Base-by-base conservation (phyloP, 2,888 invertebrate genomes). In the Tenodera sinensis region DNA sequence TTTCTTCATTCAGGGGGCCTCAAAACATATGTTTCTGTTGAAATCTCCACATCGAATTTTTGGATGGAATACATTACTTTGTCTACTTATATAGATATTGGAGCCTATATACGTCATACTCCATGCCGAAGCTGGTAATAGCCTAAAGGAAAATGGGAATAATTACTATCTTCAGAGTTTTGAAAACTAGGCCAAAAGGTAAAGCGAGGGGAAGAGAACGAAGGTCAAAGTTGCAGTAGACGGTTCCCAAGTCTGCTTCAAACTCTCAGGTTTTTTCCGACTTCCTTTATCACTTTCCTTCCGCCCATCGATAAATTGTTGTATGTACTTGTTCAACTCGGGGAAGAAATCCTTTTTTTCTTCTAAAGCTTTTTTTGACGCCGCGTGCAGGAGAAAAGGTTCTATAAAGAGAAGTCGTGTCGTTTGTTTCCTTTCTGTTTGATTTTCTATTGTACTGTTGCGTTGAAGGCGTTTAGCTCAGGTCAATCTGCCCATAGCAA, bases 291-390 rank as follows among this genome's bases (percentile, higher is more conserved):
- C 54, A 71, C 54, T 71, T 71, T 71, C 25, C 54, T 71, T 25
- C 54, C 25, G 25, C 54, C 54, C 54, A 71, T 25, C 54, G 54
- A 71, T 71, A 71, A 71, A 71, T 71, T 71, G 54, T 71, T 71
- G 54, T 71, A 71, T 71, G 25, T 71, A 71, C 54, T 71, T 71
- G 54, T 25, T 71, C 54, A 71, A 71, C 54, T 71, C 12, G 20
- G 54, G 20, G 25, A 1, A 71, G 54, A 71, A 71, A 25, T 71
- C 54, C 82, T 82, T 87, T 87, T 81, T 87, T 87, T 87, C 87
- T 87, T 87, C 87, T 82, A 87, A 87, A 87, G 83, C 87, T 83
- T 87, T 42, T 87, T 82, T 27, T 42, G 42, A 87, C 34, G 34
- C 34, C 82, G 34, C 87, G 82, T 87, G 34, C 42, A 83, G 82